A percentile compares a stretch with the other conserved stretches of the same genome.
phyloP scores from a whole-genome alignment of 2,797 vertebrate genomes.

The Leptodactylus fallax region DNA sequence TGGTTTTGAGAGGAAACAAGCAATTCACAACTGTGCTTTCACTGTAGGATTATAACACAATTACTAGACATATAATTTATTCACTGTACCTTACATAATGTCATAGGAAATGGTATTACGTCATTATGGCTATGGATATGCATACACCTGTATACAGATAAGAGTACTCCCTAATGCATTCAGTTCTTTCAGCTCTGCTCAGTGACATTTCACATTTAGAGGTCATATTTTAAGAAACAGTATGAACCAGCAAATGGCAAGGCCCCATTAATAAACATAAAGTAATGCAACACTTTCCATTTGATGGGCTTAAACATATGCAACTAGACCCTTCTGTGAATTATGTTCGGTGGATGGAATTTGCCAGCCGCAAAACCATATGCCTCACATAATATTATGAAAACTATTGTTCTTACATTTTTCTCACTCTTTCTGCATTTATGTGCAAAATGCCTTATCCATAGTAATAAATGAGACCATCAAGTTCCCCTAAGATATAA shows the following conservation, averaged over 20 bases:
- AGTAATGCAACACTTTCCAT: not conserved
- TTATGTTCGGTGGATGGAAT: not conserved
- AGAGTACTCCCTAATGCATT: not conserved
- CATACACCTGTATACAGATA: not conserved
- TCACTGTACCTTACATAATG: not conserved
- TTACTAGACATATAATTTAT: not conserved
- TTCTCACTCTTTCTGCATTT: not conserved
- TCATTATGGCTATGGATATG: not conserved
- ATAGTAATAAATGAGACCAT: not conserved
- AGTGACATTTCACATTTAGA: not conserved
- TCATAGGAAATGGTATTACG: not conserved
- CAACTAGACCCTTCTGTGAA: not conserved
- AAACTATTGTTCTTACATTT: not conserved
- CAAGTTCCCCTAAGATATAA: not conserved
- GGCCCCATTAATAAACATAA: not conserved
- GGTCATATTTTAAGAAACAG: not conserved
- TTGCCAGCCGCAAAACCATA: not conserved
- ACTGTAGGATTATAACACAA: conserved; percentile 17
- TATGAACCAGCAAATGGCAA: not conserved
- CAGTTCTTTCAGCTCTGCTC: not conserved
- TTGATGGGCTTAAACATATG: not conserved
- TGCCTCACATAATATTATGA: no score
- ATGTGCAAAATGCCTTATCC: not conserved
- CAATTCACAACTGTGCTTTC: not conserved
- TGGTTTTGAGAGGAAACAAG: not conserved